Conservation (phyloP, 2,888 invertebrate genomes). For the Poecilobothrus nobilitatus region DNA sequence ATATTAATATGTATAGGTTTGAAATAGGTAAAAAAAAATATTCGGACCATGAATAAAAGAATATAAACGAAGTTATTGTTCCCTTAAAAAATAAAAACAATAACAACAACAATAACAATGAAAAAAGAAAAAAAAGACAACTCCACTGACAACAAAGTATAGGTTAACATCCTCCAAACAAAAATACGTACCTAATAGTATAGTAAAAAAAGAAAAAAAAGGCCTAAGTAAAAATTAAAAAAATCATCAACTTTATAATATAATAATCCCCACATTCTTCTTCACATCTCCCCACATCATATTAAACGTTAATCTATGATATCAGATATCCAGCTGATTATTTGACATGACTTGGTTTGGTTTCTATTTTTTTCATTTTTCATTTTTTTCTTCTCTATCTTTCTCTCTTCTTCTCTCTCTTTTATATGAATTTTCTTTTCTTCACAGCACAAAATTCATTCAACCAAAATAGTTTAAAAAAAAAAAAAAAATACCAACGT, state of each 20-base stretch:
- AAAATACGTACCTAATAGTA: not conserved
- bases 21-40: not conserved
- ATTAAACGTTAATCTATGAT: not conserved
- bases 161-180: not conserved
- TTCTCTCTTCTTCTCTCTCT: no score
- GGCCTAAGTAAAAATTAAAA: not conserved
- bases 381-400: no score
- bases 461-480: not conserved
- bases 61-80: no score
- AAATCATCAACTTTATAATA: no score
- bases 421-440: no score
- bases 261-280: no score
- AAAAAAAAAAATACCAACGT: no score
- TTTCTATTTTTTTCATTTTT: not conserved
- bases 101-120: no score
- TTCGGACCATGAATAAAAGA: not conserved
- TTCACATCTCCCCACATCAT: not conserved
- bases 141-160: not conserved
- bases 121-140: no score
- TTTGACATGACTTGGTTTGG: not conserved
- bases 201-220: not conserved
- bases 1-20: not conserved
- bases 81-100: not conserved
- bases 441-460: not conserved
- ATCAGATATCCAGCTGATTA: slow-evolving; percentile 4